phyloP scores from a whole-genome alignment of 2,797 vertebrate genomes.

The Scleropages formosus region DNA sequence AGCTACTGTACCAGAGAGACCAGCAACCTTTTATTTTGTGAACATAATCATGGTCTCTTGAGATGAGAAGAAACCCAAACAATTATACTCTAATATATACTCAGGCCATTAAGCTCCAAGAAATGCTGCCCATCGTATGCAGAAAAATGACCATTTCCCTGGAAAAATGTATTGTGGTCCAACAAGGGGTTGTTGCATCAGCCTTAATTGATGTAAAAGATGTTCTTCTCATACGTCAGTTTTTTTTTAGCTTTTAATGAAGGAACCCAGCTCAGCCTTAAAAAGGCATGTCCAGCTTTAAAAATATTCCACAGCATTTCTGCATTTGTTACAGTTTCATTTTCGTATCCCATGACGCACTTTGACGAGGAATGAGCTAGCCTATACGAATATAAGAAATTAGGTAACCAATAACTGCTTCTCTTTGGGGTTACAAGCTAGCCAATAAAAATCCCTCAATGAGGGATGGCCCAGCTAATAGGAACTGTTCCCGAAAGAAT shows the following conservation, averaged over 20 bases:
- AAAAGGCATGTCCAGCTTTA: neutral
- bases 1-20: neutral
- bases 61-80: neutral
- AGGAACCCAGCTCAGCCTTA: neutral
- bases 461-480: no score
- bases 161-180: slow-evolving; percentile 9
- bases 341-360: neutral
- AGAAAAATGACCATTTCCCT: neutral
- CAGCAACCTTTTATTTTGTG: slow-evolving; percentile 1
- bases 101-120: slow-evolving; percentile 6
- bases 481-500: no score
- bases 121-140: neutral
- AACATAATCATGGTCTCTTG: slow-evolving; percentile 1
- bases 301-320: neutral
- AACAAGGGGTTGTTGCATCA: neutral
- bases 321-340: slow-evolving; percentile 7
- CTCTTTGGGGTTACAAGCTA: neutral
- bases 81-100: slow-evolving; percentile 9
- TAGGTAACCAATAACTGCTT: slow-evolving; percentile 1
- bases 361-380: slow-evolving; percentile 3
- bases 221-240: neutral
- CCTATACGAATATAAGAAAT: no score
- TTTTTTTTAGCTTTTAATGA: neutral
- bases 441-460: neutral
- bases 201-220: slow-evolving; percentile 12